phyloP scores from a whole-genome alignment of 2,888 invertebrate species.

The Dryococelus australis region DNA sequence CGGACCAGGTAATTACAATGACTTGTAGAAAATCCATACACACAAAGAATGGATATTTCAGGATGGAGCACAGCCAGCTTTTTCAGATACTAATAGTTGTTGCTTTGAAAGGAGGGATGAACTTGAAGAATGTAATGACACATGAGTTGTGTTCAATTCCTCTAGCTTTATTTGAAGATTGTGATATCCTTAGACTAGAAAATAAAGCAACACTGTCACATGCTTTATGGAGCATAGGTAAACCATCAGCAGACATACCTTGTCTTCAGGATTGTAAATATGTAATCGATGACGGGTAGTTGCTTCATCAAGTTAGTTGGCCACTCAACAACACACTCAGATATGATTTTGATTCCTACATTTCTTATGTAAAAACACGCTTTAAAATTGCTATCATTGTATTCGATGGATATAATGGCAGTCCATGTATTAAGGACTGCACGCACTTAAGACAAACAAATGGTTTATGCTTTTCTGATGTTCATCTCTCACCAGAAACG shows the following conservation, averaged over 20 bases:
- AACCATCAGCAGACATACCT: too few relatives aligned
- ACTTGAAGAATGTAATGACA: background rate
- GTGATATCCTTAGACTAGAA: background rate
- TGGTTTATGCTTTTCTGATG: background rate
- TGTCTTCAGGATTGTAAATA: background rate
- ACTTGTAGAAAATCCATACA: background rate
- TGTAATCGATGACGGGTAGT: background rate
- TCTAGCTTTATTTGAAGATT: slow-evolving; percentile 19
- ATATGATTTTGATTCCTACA: background rate
- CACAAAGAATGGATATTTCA: background rate
- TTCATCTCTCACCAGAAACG: slow-evolving; percentile 21
- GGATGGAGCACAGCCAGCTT: too few relatives aligned
- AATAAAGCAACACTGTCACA: background rate
- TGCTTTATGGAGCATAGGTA: background rate
- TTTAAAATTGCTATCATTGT: slow-evolving; percentile 18
- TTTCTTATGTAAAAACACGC: background rate
- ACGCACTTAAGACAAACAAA: background rate
- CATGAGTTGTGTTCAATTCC: background rate
- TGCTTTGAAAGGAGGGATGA: background rate
- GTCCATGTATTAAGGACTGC: too few relatives aligned
- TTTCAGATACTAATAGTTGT: background rate
- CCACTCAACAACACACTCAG: background rate
- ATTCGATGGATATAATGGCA: slow-evolving; percentile 9
- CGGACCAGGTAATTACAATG: too few relatives aligned
- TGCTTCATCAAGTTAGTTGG: slow-evolving; percentile 1